Base-by-base conservation (phyloP, 2,113 vertebrate species). In the Eurypyga helias region DNA sequence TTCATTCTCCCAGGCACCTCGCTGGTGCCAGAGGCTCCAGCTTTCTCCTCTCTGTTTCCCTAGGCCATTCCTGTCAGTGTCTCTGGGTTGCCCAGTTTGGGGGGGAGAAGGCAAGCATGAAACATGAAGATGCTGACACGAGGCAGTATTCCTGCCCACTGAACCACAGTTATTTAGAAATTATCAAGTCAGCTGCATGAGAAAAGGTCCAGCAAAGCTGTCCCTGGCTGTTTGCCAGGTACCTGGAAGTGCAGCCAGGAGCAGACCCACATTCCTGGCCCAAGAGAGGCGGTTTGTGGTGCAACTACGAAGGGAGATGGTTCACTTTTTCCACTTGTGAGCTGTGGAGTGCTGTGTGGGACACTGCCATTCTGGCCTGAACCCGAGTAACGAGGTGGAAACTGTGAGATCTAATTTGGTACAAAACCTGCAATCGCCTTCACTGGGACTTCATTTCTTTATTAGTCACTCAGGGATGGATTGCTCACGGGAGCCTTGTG, bases 351-450 rank as follows among this genome's bases (percentile, higher is more conserved):
- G 55, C 58, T 88, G 86, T 0, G 6, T 81, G 86, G 64, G 86
- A 38, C 34, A 26, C 55, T 38, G 46, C 64, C 1, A 9, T 28
- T 9, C 13, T 81, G 72, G 15, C 31, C 31, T 75, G 54, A 89
- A 54, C 46, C 46, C 5, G 4, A 52, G 54, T 28, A 36, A 62
- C 2, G 2, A 54, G 5, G 80, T 92, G 89, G 51, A 89, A 91
- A 84, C 76, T 17, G 28, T 61, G 80, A 91, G 51, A 43, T 87
- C 51, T 77, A 76, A 8, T 46, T 49, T 41, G 62, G 66, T 77
- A 18, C 28, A 57, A 65, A 83, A 52, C 46, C 25, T 1, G 0
- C 1, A 0, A 52, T 71, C 0, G 0, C 69, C 36, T 55, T 49
- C 3, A 0, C 36, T 66, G 24, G 12, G 3, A 0, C 24, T 70